Evolutionary conservation across 2,888 invertebrate genomes (phyloP).

Genomic region (Cerceris rybyensis): DNA sequence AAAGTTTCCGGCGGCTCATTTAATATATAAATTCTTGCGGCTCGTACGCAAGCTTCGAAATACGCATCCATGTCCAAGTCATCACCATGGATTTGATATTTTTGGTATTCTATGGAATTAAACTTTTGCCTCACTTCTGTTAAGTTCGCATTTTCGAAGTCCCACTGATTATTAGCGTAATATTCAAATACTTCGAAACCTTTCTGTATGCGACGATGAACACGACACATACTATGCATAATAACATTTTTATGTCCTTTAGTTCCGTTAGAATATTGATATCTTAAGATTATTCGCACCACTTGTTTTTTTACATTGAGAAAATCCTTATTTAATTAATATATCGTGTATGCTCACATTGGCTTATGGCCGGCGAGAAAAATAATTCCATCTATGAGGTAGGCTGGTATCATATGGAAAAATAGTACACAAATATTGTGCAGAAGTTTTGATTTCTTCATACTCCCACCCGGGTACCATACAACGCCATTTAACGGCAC

Average conservation of each 20-base stretch:
- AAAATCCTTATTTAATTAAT: background rate
- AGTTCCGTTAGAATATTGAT: background rate
- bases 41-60: constrained; percentile 91
- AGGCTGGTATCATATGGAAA: constrained; percentile 95
- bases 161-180: constrained; percentile 96
- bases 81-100: constrained; percentile 88
- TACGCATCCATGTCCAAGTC: constrained; percentile 91
- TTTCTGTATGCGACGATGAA: constrained; percentile 92
- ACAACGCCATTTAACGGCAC: constrained; percentile 94
- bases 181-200: constrained; percentile 95
- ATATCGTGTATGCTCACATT: constrained; percentile 85
- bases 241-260: constrained; percentile 4
- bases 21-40: constrained; percentile 90
- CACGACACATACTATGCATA: constrained; percentile 87
- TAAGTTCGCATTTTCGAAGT: constrained; percentile 89
- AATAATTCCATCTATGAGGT: constrained; percentile 90
- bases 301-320: background rate
- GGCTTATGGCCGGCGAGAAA: constrained; percentile 93
- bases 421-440: constrained; percentile 93
- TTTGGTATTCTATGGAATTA: constrained; percentile 86
- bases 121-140: constrained; percentile 84
- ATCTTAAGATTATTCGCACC: background rate
- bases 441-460: constrained; percentile 89
- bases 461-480: constrained; percentile 94
- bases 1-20: constrained; percentile 92